Percentiles rank a stretch among this genome's conserved stretches.
These are phyloP conservation scores for Omphaloscelis lunosa DNA, from an alignment of 2,888 invertebrate species.

Conservation along the genomic window DNA sequence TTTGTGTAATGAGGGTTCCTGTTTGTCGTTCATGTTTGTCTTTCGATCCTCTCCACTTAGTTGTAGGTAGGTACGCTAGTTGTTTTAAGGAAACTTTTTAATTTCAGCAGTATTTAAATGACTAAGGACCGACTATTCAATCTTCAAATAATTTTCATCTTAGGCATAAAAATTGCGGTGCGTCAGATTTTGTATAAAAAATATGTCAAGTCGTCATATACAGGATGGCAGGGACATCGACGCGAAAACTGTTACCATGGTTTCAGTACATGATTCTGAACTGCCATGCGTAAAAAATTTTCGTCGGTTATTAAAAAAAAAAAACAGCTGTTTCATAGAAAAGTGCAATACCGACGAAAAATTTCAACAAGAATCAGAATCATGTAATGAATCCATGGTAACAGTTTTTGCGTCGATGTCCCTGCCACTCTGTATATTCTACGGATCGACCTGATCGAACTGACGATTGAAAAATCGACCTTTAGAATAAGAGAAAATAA, in stretches of 20 bases:
- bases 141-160: neutral
- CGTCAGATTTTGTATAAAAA: neutral
- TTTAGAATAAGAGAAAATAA: neutral
- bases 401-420: too few relatives aligned
- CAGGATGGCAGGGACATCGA: too few relatives aligned
- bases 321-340: too few relatives aligned
- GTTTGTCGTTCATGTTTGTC: slow-evolving; percentile 43
- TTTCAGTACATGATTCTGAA: too few relatives aligned
- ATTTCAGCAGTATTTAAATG: neutral
- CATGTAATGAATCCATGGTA: too few relatives aligned
- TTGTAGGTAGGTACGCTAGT: neutral
- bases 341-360: too few relatives aligned
- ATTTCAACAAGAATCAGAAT: too few relatives aligned
- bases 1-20: slow-evolving; percentile 60
- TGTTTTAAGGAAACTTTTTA: neutral
- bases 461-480: neutral
- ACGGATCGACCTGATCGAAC: too few relatives aligned
- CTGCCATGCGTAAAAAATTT: too few relatives aligned
- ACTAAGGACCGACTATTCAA: neutral
- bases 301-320: too few relatives aligned
- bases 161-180: neutral
- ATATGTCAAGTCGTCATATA: neutral
- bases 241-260: too few relatives aligned
- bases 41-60: slow-evolving; percentile 13
- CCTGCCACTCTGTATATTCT: too few relatives aligned